phyloP scores from a whole-genome alignment of 2,113 vertebrate species.

The Callorhinus ursinus region DNA sequence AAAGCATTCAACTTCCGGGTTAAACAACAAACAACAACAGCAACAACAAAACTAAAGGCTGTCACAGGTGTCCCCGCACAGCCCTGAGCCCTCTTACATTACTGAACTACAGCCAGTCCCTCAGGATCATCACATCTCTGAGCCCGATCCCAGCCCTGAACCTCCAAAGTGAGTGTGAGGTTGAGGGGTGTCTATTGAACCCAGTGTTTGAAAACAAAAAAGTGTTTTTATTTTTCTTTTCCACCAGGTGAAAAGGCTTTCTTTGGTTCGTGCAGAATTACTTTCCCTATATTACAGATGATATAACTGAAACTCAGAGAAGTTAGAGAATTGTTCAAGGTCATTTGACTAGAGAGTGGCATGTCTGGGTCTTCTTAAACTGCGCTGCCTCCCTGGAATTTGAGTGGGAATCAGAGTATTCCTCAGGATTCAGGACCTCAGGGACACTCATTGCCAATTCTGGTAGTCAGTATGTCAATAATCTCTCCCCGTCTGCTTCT shows the following conservation, averaged over 20 bases:
- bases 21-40: not conserved
- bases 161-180: not conserved
- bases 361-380: not conserved
- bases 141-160: not conserved
- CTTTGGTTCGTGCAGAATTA: not conserved
- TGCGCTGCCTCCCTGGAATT: not conserved
- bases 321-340: not conserved
- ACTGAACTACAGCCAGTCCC: not conserved
- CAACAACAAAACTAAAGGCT: not conserved
- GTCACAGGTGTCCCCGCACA: not conserved
- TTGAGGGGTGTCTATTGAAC: not conserved
- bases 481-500: not conserved
- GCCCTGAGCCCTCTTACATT: not conserved
- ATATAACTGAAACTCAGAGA: not conserved
- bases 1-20: not conserved
- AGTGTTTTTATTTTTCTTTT: not conserved
- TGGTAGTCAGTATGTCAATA: not conserved
- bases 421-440: not conserved
- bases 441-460: not conserved
- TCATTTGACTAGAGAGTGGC: not conserved
- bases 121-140: not conserved
- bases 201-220: not conserved
- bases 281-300: not conserved
- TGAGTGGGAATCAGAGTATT: not conserved
- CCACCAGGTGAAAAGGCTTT: not conserved